Conservation (phyloP, 1,140 invertebrate species). For the Calephelis nemesis region DNA sequence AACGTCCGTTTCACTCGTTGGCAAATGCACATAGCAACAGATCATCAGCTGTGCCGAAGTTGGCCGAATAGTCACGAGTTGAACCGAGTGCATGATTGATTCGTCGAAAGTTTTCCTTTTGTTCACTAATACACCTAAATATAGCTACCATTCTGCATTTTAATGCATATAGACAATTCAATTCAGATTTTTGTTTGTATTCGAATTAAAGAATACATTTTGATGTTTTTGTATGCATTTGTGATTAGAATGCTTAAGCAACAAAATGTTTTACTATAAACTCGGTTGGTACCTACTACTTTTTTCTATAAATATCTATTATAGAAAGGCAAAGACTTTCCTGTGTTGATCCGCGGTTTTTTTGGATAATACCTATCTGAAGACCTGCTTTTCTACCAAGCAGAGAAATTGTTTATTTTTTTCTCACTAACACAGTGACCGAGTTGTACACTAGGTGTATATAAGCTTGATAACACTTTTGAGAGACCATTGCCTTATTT, state of each 20-base stretch:
- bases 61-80: constrained; percentile 44
- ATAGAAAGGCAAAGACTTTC: background rate
- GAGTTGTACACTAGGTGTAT: no score
- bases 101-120: constrained; percentile 36
- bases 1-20: constrained; percentile 47
- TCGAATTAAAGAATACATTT: background rate
- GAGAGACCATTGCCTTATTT: no score
- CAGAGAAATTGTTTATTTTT: no score
- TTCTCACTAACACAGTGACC: no score
- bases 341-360: no score
- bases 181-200: constrained; percentile 5
- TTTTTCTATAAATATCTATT: background rate
- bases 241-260: no score
- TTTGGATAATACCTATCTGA: no score
- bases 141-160: constrained; percentile 5
- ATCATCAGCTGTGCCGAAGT: constrained; percentile 64
- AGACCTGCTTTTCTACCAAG: no score
- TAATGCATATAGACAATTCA: constrained; percentile 1
- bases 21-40: constrained; percentile 71
- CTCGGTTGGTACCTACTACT: no score
- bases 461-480: no score
- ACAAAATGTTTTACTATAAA: no score
- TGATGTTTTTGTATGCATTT: no score
- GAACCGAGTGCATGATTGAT: constrained; percentile 44
- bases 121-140: constrained; percentile 21